Percentiles rank a stretch among this genome's conserved stretches.
phyloP scores from a whole-genome alignment of 2,888 invertebrate species.

The Nomada goodeniana region DNA sequence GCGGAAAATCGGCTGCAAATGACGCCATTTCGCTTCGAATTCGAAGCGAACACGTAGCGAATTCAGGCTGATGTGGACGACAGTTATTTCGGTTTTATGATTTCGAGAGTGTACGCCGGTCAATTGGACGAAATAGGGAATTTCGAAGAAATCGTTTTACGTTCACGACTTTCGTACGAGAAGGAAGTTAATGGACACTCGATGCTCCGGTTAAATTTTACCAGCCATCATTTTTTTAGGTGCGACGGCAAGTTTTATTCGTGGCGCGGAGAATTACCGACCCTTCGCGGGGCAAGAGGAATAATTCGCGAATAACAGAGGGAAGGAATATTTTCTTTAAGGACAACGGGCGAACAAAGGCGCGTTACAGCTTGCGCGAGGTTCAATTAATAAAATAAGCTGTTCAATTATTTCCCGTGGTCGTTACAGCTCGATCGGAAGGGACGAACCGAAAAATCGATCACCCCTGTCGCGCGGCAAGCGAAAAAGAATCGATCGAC shows the following conservation, averaged over 20 bases:
- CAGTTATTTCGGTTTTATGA: conserved; percentile 18
- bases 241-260: not conserved
- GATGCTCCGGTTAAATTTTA: not conserved
- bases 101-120: not conserved
- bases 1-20: conserved; percentile 8
- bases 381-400: no score
- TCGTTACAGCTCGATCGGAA: no score
- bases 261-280: not conserved
- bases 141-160: conserved; percentile 11
- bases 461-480: not conserved
- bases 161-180: not conserved
- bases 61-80: no score
- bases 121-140: not conserved
- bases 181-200: not conserved
- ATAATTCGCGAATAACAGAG: no score
- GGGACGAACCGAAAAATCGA: not conserved
- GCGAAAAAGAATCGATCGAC: not conserved
- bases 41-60: no score
- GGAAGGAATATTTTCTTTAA: no score
- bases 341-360: no score
- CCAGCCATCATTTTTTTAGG: not conserved
- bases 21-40: not conserved
- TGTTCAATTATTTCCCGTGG: no score
- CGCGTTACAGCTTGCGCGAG: no score
- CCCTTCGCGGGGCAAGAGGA: not conserved